phyloP scores from a whole-genome alignment of 2,113 vertebrate genomes.

The Syngnathus scovelli region DNA sequence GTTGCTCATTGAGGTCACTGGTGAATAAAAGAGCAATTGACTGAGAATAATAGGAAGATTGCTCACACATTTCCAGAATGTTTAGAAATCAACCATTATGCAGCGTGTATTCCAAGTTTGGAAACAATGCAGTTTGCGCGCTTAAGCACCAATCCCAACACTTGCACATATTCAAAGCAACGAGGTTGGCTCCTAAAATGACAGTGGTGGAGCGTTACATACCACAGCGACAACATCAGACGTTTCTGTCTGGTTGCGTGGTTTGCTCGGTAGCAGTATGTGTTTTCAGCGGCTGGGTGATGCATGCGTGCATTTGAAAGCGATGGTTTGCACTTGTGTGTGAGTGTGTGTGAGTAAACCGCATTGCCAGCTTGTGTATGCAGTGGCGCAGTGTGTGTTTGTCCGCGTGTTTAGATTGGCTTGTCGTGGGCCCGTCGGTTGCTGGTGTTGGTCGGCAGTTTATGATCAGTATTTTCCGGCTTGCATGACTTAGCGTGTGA shows the following conservation, averaged over 20 bases:
- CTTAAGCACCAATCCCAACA: constrained; percentile 51
- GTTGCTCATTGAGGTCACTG: neutral
- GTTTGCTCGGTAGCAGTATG: constrained; percentile 47
- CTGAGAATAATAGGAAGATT: neutral
- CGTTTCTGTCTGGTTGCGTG: constrained; percentile 54
- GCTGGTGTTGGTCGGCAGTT: constrained; percentile 68
- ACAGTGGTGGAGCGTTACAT: constrained; percentile 62
- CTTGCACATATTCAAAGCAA: constrained; percentile 40
- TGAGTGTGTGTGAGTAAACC: constrained; percentile 23
- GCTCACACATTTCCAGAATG: neutral
- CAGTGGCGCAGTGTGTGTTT: constrained; percentile 37
- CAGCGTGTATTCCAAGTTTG: neutral
- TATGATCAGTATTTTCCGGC: constrained; percentile 76
- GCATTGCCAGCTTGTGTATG: constrained; percentile 30
- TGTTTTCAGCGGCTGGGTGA: constrained; percentile 27
- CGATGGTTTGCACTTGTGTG: constrained; percentile 26
- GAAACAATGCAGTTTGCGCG: constrained; percentile 27
- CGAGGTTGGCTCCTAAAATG: constrained; percentile 46
- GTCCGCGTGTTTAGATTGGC: constrained; percentile 51
- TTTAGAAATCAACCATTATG: no score
- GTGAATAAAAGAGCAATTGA: neutral
- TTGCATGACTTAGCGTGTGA: constrained; percentile 73
- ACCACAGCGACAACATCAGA: constrained; percentile 65
- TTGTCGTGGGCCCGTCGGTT: constrained; percentile 60
- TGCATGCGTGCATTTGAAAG: constrained; percentile 29